A percentile compares a stretch with the other conserved stretches of the same genome.
phyloP scores from a whole-genome alignment of 2,888 invertebrate species.

The Phytoseiulus persimilis region DNA sequence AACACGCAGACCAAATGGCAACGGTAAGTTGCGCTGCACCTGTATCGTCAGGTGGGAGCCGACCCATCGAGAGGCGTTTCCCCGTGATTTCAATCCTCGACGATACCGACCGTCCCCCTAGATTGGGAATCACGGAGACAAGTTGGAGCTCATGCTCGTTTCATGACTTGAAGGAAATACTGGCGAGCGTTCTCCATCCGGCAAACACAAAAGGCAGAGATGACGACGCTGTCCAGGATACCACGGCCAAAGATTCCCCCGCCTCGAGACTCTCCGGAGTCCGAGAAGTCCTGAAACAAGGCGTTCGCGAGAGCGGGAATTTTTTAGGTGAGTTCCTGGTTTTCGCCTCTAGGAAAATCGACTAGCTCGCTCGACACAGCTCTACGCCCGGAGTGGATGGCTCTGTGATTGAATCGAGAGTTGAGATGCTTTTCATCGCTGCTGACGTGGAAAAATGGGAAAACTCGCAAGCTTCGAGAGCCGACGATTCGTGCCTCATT shows the following conservation, averaged over 20 bases:
- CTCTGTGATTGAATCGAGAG: too few relatives aligned
- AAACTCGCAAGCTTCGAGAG: too few relatives aligned
- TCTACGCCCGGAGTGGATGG: too few relatives aligned
- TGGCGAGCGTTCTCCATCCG: background rate
- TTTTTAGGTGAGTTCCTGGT: constrained; percentile 16
- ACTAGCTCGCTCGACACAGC: too few relatives aligned
- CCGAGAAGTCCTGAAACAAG: background rate
- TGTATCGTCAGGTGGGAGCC: too few relatives aligned
- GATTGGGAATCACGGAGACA: background rate
- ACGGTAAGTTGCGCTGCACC: background rate
- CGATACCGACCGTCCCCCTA: too few relatives aligned
- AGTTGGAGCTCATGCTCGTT: background rate
- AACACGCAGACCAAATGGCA: constrained; percentile 17
- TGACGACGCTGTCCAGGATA: background rate
- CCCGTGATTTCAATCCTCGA: too few relatives aligned
- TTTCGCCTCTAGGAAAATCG: too few relatives aligned
- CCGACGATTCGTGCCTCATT: background rate
- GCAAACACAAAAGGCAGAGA: background rate
- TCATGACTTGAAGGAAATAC: background rate
- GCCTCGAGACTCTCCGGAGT: background rate
- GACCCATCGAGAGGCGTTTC: too few relatives aligned
- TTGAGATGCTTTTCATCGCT: too few relatives aligned
- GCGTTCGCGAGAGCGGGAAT: constrained; percentile 13
- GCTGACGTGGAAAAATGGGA: too few relatives aligned
- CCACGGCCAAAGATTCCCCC: background rate